A percentile compares a stretch with the other conserved stretches of the same genome.
phyloP scores from a whole-genome alignment of 2,888 invertebrate species.

The Macropis europaea region DNA sequence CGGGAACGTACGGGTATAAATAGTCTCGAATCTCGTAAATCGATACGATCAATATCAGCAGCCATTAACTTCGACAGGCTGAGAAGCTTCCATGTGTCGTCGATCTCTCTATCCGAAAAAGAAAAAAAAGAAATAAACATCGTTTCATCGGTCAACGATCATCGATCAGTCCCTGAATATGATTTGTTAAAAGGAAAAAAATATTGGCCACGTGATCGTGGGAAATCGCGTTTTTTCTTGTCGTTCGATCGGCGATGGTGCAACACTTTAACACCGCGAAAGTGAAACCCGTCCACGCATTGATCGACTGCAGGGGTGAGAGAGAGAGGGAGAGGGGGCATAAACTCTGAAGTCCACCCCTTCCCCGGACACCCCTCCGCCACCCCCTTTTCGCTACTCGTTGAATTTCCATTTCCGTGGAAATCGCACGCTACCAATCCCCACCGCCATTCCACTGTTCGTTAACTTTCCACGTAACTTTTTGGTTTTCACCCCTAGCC shows the following conservation, averaged over 20 bases:
- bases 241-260: slow-evolving; percentile 65
- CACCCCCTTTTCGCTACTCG: slow-evolving; percentile 63
- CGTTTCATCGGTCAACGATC: too few relatives aligned
- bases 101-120: not conserved
- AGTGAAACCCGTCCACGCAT: slow-evolving; percentile 80
- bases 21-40: slow-evolving; percentile 39
- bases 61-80: slow-evolving; percentile 30
- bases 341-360: slow-evolving; percentile 72
- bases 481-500: slow-evolving; percentile 39
- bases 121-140: not conserved
- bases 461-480: slow-evolving; percentile 53
- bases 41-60: slow-evolving; percentile 44
- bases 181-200: too few relatives aligned
- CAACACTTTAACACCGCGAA: slow-evolving; percentile 79
- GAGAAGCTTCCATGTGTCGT: slow-evolving; percentile 6
- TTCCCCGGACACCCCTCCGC: slow-evolving; percentile 48
- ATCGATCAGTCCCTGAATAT: too few relatives aligned
- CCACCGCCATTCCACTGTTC: slow-evolving; percentile 37
- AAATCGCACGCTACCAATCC: slow-evolving; percentile 55
- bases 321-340: slow-evolving; percentile 74
- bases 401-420: slow-evolving; percentile 67
- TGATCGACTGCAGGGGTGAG: slow-evolving; percentile 79
- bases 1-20: slow-evolving; percentile 31
- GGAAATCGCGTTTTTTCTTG: slow-evolving; percentile 25
- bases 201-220: slow-evolving; percentile 1